These are phyloP conservation scores for Drosophila villosipedis DNA, from an alignment of 2,888 invertebrate genomes.

Conservation along the genomic window DNA sequence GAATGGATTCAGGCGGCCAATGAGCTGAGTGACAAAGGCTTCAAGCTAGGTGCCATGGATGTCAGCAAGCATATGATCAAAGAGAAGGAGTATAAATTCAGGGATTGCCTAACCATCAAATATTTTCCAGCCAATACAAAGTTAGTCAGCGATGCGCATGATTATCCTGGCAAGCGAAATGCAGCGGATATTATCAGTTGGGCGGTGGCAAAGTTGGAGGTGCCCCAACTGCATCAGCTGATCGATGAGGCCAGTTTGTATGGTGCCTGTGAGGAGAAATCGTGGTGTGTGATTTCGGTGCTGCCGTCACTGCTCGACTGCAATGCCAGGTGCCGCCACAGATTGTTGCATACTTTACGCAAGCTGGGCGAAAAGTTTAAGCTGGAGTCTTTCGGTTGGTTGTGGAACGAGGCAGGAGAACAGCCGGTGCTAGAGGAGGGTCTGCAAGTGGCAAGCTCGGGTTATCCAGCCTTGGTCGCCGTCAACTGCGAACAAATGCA, in stretches of 20 bases:
- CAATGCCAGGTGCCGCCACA: slow-evolving; percentile 12
- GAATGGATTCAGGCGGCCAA: slow-evolving; percentile 4
- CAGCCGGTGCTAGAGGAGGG: slow-evolving; percentile 10
- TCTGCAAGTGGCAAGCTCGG: not conserved
- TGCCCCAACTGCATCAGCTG: not conserved
- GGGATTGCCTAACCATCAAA: slow-evolving; percentile 5
- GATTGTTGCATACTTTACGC: not conserved
- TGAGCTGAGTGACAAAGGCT: not conserved
- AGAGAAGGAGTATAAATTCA: not conserved
- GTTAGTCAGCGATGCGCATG: not conserved
- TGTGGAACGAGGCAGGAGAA: slow-evolving; percentile 13
- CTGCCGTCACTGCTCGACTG: slow-evolving; percentile 7
- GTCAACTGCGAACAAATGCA: slow-evolving; percentile 8
- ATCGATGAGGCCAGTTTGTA: not conserved
- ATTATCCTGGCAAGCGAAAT: not conserved
- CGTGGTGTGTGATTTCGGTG: slow-evolving; percentile 24
- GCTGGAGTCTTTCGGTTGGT: slow-evolving; percentile 11
- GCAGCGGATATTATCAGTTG: not conserved
- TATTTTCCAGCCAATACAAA: slow-evolving; percentile 1
- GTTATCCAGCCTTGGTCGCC: slow-evolving; percentile 1
- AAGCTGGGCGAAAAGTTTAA: not conserved
- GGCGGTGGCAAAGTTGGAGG: not conserved
- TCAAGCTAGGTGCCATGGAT: slow-evolving; percentile 12
- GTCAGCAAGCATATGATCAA: not conserved
- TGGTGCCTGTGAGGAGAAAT: not conserved